phyloP scores from a whole-genome alignment of 1,140 invertebrate species.

The Chironomus tepperi region DNA sequence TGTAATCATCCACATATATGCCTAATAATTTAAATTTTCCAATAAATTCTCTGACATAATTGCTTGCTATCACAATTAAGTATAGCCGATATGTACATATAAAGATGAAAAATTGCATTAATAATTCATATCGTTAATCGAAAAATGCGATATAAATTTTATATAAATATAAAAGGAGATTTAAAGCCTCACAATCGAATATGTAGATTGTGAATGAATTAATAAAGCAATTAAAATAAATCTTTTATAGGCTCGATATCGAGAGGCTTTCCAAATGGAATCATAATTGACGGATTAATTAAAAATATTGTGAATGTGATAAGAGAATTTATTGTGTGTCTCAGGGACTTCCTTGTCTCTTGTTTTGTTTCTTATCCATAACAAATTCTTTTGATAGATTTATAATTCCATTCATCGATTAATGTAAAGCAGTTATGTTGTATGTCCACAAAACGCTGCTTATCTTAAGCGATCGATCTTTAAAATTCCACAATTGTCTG shows the following conservation, averaged over 20 bases:
- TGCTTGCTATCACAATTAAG: too few species aligned
- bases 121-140: conserved; percentile 2
- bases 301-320: not conserved
- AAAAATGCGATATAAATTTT: not conserved
- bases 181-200: too few species aligned
- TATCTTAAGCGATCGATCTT: not conserved
- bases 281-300: not conserved
- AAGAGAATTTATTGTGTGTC: not conserved
- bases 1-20: too few species aligned
- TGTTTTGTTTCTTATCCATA: not conserved
- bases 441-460: not conserved
- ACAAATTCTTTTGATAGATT: not conserved
- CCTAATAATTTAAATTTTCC: too few species aligned
- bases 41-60: too few species aligned
- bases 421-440: not conserved
- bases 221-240: conserved; percentile 15
- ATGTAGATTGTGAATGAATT: not conserved
- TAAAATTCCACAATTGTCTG: not conserved
- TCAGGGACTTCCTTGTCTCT: not conserved
- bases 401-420: not conserved
- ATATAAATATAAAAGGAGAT: too few species aligned
- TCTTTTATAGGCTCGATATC: not conserved
- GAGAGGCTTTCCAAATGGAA: not conserved
- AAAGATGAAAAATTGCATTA: not conserved
- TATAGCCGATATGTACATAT: not conserved